phyloP scores from a whole-genome alignment of 2,888 invertebrate genomes.

The Clepsis dumicolana region DNA sequence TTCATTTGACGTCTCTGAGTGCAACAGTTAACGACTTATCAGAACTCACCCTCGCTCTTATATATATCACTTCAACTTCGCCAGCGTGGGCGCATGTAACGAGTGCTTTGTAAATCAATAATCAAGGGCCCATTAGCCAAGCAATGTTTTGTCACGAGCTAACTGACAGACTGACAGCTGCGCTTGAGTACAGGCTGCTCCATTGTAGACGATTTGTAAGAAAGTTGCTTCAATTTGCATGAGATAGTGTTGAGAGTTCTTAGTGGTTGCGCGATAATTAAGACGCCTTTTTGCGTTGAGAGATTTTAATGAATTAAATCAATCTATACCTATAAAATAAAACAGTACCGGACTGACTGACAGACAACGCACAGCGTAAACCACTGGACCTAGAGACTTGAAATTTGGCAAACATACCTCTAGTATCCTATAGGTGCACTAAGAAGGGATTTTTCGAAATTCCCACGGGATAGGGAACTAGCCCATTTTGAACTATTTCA shows the following conservation, averaged over 20 bases:
- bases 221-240: not conserved
- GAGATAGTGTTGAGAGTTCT: not conserved
- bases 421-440: too few relatives aligned
- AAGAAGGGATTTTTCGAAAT: too few relatives aligned
- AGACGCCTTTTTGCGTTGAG: not conserved
- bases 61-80: too few relatives aligned
- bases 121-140: constrained; percentile 49
- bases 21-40: not conserved
- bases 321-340: too few relatives aligned
- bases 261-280: not conserved
- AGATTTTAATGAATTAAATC: too few relatives aligned
- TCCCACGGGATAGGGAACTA: too few relatives aligned
- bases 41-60: not conserved
- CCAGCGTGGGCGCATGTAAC: constrained; percentile 12
- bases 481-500: too few relatives aligned
- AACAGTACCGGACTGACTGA: too few relatives aligned
- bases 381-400: too few relatives aligned
- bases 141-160: constrained; percentile 25
- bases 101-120: constrained; percentile 50
- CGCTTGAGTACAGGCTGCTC: constrained; percentile 26
- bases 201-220: not conserved
- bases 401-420: too few relatives aligned
- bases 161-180: constrained; percentile 51
- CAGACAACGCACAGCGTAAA: too few relatives aligned
- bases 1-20: too few relatives aligned